A percentile compares a stretch with the other conserved stretches of the same genome.
phyloP scores from a whole-genome alignment of 2,797 vertebrate species.

The Oreortyx pictus region DNA sequence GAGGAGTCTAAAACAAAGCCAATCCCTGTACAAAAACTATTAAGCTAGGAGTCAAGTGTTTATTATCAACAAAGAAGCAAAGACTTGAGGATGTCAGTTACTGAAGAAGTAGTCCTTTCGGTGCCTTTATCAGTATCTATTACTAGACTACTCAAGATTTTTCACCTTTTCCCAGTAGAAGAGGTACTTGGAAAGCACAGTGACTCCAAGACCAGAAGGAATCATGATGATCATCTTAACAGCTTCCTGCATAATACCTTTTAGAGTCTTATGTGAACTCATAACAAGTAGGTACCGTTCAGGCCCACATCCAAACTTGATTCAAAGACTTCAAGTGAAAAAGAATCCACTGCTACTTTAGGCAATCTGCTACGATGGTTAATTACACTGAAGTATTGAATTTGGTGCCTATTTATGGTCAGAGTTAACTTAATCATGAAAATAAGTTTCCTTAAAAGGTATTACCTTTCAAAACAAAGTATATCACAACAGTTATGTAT shows the following conservation, averaged over 20 bases:
- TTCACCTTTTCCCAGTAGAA: neutral
- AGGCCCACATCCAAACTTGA: neutral
- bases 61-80: neutral
- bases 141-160: neutral
- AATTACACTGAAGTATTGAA: no score
- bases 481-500: neutral
- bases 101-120: neutral
- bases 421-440: neutral
- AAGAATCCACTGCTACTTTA: neutral
- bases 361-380: no score
- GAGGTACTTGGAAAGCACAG: accelerated
- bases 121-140: accelerated
- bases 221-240: neutral
- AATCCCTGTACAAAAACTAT: neutral
- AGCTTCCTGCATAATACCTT: neutral
- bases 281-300: neutral
- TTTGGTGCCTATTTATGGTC: neutral
- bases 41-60: neutral
- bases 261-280: neutral
- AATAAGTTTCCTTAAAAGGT: neutral
- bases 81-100: neutral
- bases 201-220: neutral
- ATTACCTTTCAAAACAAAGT: neutral
- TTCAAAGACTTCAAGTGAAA: neutral
- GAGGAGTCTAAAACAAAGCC: neutral